phyloP scores from a whole-genome alignment of 2,888 invertebrate species.

The Drosophila ezoana region DNA sequence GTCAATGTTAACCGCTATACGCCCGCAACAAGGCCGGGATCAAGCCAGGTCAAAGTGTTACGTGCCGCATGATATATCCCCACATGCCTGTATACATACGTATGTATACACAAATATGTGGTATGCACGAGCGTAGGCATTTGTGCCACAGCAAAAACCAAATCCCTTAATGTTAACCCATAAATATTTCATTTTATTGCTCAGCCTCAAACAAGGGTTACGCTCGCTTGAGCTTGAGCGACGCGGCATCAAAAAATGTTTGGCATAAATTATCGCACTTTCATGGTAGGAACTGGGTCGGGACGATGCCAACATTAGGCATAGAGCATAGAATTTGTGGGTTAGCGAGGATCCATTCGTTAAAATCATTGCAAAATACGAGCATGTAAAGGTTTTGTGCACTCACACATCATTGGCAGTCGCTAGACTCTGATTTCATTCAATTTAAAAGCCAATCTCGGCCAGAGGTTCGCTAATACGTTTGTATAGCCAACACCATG shows the following conservation, averaged over 20 bases:
- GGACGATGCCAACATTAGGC: constrained; percentile 3
- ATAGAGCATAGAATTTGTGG: neutral
- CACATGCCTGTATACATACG: constrained; percentile 16
- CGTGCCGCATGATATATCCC: constrained; percentile 48
- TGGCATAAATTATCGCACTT: constrained; percentile 59
- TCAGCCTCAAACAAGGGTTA: constrained; percentile 75
- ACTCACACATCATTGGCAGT: constrained; percentile 28
- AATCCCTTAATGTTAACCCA: constrained; percentile 77
- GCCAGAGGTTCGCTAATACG: constrained; percentile 2
- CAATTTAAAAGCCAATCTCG: constrained; percentile 34
- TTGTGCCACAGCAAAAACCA: constrained; percentile 52
- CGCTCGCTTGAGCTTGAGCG: constrained; percentile 20
- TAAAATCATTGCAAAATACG: constrained; percentile 28
- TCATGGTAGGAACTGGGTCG: constrained; percentile 13
- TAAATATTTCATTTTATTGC: constrained; percentile 79
- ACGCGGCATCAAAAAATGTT: constrained; percentile 54
- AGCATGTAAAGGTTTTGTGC: constrained; percentile 14
- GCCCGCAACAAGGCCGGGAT: constrained; percentile 44
- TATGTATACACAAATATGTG: constrained; percentile 13
- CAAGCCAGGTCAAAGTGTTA: constrained; percentile 35
- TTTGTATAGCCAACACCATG: neutral
- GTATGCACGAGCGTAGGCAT: constrained; percentile 26
- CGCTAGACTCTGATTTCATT: constrained; percentile 40
- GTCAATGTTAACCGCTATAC: constrained; percentile 57
- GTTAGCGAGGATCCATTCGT: constrained; percentile 23